phyloP scores from a whole-genome alignment of 2,797 vertebrate genomes.

The Steatocranus sp. region DNA sequence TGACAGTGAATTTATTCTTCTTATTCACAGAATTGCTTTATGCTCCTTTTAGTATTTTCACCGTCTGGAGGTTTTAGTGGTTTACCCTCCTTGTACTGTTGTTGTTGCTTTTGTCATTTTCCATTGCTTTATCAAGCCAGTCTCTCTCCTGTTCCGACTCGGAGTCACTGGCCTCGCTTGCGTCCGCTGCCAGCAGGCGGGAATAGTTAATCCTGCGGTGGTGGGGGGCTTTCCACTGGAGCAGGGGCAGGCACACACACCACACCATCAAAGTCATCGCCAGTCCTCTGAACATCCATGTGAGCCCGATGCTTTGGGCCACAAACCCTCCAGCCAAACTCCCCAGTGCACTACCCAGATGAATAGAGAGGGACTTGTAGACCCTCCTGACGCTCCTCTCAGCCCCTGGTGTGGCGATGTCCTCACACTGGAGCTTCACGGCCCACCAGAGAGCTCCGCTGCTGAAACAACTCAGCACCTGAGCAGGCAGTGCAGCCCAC shows the following conservation, averaged over 20 bases:
- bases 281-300: slow-evolving; percentile 70
- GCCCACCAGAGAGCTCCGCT: slow-evolving; percentile 81
- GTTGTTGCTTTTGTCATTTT: slow-evolving; percentile 68
- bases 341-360: slow-evolving; percentile 76
- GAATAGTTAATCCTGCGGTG: slow-evolving; percentile 87
- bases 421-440: slow-evolving; percentile 61
- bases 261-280: slow-evolving; percentile 69
- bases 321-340: slow-evolving; percentile 79
- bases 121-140: slow-evolving; percentile 88
- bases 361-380: slow-evolving; percentile 60
- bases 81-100: slow-evolving; percentile 23
- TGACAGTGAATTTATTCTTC: not conserved
- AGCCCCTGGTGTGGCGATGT: slow-evolving; percentile 72
- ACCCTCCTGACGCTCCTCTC: slow-evolving; percentile 76
- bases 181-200: slow-evolving; percentile 78
- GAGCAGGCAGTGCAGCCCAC: slow-evolving; percentile 79
- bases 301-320: slow-evolving; percentile 65
- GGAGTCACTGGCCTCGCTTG: slow-evolving; percentile 82
- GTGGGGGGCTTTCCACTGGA: slow-evolving; percentile 78
- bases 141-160: slow-evolving; percentile 83
- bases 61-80: not conserved
- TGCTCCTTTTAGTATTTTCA: not conserved
- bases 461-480: slow-evolving; percentile 77
- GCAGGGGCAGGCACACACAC: slow-evolving; percentile 70
- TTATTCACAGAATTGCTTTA: not conserved